Evolutionary conservation across 2,113 vertebrate genomes (phyloP).

Genomic region (Anoplopoma fimbria): DNA sequence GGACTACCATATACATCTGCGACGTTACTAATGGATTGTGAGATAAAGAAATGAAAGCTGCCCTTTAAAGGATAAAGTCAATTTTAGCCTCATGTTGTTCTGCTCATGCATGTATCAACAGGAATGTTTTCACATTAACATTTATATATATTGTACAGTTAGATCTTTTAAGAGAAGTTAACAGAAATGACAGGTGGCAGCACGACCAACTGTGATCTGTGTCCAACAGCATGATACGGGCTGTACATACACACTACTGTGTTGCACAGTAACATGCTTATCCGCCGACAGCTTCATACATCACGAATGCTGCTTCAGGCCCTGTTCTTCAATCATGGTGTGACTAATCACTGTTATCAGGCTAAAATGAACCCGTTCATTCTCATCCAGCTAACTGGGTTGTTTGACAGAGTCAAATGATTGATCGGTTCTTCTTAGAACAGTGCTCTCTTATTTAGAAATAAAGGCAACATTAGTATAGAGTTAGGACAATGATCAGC

Average conservation of each 20-base stretch:
- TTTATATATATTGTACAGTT: background rate
- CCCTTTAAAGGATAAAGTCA: constrained; percentile 16
- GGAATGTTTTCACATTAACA: constrained; percentile 22
- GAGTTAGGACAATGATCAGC: background rate
- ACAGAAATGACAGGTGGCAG: background rate
- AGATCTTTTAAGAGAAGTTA: background rate
- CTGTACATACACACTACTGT: background rate
- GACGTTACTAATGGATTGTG: background rate
- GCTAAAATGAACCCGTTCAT: too few relatives aligned
- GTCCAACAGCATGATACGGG: background rate
- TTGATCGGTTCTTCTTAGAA: background rate
- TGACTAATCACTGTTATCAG: background rate
- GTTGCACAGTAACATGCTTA: background rate
- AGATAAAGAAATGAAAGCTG: background rate
- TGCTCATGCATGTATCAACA: constrained; percentile 8
- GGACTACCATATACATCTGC: background rate
- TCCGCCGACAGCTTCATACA: background rate
- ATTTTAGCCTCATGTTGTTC: constrained; percentile 1
- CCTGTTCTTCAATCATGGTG: background rate
- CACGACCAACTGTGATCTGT: background rate
- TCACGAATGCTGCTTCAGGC: background rate
- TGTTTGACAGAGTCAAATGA: background rate
- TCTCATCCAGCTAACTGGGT: background rate
- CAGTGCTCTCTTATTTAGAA: background rate
- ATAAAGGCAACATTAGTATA: background rate